Evolutionary conservation across 2,888 invertebrate genomes (phyloP).

Genomic region (Drosophila mulleri): DNA sequence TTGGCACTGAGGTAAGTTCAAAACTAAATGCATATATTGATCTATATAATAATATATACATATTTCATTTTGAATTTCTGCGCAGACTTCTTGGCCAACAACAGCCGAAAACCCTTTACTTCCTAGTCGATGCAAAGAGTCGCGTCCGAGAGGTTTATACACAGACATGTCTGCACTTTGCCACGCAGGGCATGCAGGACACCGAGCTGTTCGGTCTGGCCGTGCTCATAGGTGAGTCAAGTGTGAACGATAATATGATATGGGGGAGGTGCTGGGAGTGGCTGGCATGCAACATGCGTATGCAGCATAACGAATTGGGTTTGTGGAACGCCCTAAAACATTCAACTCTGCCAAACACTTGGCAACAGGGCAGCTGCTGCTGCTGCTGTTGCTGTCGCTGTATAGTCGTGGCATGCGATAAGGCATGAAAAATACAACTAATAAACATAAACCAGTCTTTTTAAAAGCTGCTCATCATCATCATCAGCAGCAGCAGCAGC

Average conservation of each 20-base stretch:
- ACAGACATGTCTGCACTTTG: slow-evolving; percentile 92
- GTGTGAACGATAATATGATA: not conserved
- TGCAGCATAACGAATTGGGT: slow-evolving; percentile 38
- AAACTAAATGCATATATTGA: not conserved
- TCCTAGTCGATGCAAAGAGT: slow-evolving; percentile 90
- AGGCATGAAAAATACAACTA: slow-evolving; percentile 78
- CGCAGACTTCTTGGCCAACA: slow-evolving; percentile 85
- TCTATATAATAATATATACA: not conserved
- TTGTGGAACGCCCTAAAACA: slow-evolving; percentile 40
- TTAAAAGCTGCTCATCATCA: slow-evolving; percentile 80
- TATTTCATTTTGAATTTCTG: not conserved
- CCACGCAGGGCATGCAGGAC: slow-evolving; percentile 92
- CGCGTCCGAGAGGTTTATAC: slow-evolving; percentile 92
- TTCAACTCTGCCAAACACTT: slow-evolving; percentile 23
- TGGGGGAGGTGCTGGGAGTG: not conserved
- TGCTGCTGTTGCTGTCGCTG: slow-evolving; percentile 11
- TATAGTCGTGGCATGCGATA: slow-evolving; percentile 57
- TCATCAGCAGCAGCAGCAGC: slow-evolving; percentile 42
- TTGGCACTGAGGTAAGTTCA: slow-evolving; percentile 86
- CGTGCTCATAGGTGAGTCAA: slow-evolving; percentile 90
- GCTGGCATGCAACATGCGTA: slow-evolving; percentile 8
- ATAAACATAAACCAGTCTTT: slow-evolving; percentile 80
- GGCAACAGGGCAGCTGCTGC: slow-evolving; percentile 35
- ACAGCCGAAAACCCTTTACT: slow-evolving; percentile 85
- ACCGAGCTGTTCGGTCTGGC: slow-evolving; percentile 93